A percentile compares a stretch with the other conserved stretches of the same genome.
phyloP scores from a whole-genome alignment of 2,888 invertebrate genomes.

The Agapostemon virescens region DNA sequence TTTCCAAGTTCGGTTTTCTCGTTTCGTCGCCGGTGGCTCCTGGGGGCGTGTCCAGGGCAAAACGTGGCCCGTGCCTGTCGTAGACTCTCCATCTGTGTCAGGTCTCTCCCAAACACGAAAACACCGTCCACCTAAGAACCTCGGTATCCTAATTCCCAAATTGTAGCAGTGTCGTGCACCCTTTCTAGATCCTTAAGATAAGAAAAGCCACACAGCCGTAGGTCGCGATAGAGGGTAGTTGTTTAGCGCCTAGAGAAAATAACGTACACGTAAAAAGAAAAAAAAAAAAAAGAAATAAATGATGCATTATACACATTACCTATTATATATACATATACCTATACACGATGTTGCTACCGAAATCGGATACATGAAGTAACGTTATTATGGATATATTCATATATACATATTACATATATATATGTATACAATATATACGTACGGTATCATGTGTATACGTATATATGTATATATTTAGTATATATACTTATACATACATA shows the following conservation, averaged over 20 bases:
- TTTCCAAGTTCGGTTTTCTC: neutral
- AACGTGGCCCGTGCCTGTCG: neutral
- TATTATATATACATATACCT: conserved; percentile 54
- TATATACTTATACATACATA: conserved; percentile 63
- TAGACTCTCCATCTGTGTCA: conserved; percentile 11
- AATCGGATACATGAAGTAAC: conserved; percentile 50
- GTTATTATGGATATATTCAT: conserved; percentile 63
- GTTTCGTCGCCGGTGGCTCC: neutral
- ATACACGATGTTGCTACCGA: conserved; percentile 60
- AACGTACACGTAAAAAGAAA: conserved; percentile 53
- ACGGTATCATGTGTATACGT: conserved; percentile 46
- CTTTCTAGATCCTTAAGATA: conserved; percentile 54
- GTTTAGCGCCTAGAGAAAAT: conserved; percentile 48
- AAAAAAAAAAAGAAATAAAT: conserved; percentile 34
- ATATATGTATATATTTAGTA: conserved; percentile 60
- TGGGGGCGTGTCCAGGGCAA: neutral
- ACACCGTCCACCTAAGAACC: conserved; percentile 55
- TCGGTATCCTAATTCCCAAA: conserved; percentile 38
- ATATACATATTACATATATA: conserved; percentile 57
- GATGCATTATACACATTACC: conserved; percentile 64
- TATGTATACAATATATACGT: conserved; percentile 55
- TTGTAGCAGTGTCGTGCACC: conserved; percentile 55
- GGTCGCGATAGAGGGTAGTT: conserved; percentile 54
- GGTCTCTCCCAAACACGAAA: conserved; percentile 21
- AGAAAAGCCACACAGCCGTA: conserved; percentile 46